Percentiles rank a stretch among this genome's conserved stretches.
These are phyloP conservation scores for Standfussiana lucernea DNA, from an alignment of 2,888 invertebrate genomes.

Conservation along the genomic window DNA sequence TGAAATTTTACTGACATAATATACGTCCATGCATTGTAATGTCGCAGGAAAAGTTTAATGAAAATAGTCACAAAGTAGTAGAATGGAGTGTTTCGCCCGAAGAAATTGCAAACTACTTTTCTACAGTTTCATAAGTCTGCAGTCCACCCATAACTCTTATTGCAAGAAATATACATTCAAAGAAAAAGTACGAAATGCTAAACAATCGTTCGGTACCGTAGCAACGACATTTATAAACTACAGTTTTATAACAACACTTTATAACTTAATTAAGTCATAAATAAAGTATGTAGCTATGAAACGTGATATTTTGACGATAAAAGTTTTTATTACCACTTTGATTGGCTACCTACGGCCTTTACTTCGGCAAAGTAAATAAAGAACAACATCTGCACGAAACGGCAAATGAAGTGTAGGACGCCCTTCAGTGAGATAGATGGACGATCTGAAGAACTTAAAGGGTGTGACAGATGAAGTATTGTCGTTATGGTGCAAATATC, in stretches of 20 bases:
- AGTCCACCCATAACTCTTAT: constrained; percentile 46
- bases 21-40: constrained; percentile 43
- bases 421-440: neutral
- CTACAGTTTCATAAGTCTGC: constrained; percentile 40
- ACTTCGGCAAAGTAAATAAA: constrained; percentile 35
- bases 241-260: constrained; percentile 36
- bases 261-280: constrained; percentile 46
- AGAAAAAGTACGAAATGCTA: constrained; percentile 32
- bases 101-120: constrained; percentile 56
- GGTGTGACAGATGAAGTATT: neutral
- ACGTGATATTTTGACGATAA: constrained; percentile 46
- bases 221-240: constrained; percentile 43
- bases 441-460: constrained; percentile 12
- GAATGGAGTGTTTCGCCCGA: constrained; percentile 37
- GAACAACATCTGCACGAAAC: constrained; percentile 37
- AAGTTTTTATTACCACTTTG: constrained; percentile 48
- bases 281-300: constrained; percentile 37
- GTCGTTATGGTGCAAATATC: neutral
- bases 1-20: neutral
- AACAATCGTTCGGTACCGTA: constrained; percentile 37
- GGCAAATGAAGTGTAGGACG: constrained; percentile 21
- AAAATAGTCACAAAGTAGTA: constrained; percentile 58
- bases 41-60: constrained; percentile 54
- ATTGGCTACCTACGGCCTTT: constrained; percentile 33
- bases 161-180: constrained; percentile 51